phyloP scores from a whole-genome alignment of 2,888 invertebrate species.

The Cryptus armator region DNA sequence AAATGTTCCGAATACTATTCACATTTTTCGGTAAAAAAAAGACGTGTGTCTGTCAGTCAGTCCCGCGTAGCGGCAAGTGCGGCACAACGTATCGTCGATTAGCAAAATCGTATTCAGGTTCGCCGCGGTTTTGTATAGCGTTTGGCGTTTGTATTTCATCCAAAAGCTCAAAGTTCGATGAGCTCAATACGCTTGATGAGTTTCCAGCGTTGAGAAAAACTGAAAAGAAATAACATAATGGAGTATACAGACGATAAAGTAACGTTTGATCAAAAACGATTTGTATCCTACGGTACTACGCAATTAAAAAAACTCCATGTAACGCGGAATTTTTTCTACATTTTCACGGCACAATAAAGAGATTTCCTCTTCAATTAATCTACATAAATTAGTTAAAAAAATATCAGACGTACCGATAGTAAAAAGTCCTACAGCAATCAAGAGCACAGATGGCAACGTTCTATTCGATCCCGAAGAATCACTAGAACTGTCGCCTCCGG shows the following conservation, averaged over 20 bases:
- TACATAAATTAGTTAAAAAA: not conserved
- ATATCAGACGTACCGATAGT: not conserved
- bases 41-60: not conserved
- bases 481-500: not conserved
- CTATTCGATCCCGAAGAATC: not conserved
- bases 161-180: not conserved
- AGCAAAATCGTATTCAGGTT: not conserved
- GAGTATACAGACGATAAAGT: not conserved
- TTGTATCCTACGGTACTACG: not conserved
- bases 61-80: not conserved
- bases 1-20: too few species aligned
- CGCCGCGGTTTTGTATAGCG: not conserved
- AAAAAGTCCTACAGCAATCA: not conserved
- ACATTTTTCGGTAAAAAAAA: too few species aligned
- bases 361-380: not conserved
- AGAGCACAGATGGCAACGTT: not conserved
- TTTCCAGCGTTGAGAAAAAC: not conserved
- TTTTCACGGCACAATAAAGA: not conserved
- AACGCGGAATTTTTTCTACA: not conserved
- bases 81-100: not conserved
- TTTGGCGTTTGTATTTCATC: not conserved
- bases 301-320: not conserved
- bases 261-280: too few species aligned
- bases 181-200: not conserved
- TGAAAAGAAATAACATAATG: not conserved